Base-by-base conservation (phyloP, 2,888 invertebrate genomes). In the Limenitis camilla region DNA sequence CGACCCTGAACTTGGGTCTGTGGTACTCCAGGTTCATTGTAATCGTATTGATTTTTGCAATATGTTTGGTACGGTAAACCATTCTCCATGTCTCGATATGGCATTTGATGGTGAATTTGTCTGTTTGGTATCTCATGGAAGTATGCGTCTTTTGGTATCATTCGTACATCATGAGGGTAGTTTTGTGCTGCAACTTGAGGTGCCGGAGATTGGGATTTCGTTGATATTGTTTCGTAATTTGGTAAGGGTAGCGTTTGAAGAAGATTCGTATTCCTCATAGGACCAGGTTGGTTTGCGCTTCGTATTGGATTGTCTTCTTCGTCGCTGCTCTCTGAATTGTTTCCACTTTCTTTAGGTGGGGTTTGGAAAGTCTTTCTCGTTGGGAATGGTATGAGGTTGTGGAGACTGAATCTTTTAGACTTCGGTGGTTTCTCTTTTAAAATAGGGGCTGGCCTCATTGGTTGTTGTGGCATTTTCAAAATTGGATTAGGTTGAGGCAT, bases 121-220 rank as follows among this genome's bases (percentile, higher is more conserved):
- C 88, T 77, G 67, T 89, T 89, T 0, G 90, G 88, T 35, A 90
- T 80, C 52, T 90, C 90, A 61, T 90, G 90, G 62, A 90, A 90
- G 66, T 90, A 90, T 1, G 90, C 90, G 70, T 90, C 90, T 75
- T 90, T 90, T 8, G 90, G 90, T 47, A 90, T 80, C 65, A 88
- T 78, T 19, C 80, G 67, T 36, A 78, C 61, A 48, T 85, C 81
- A 42, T 67, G 63, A 6, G 60, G 63, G 38, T 72, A 71, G 40
- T 68, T 67, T 29, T 66, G 67, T 4, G 65, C 55, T 48, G 67
- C 67, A 0, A 67, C 66, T 55, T 73, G 76, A 36, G 76, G 81
- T 1, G 78, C 79, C 4, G 86, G 82, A 1, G 86, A 79, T 28
- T 80, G 83, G 0, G 86, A 79, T 56, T 79, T 77, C n/a, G 64